phyloP scores from a whole-genome alignment of 1,140 invertebrate species.

The Melitaea cinxia region DNA sequence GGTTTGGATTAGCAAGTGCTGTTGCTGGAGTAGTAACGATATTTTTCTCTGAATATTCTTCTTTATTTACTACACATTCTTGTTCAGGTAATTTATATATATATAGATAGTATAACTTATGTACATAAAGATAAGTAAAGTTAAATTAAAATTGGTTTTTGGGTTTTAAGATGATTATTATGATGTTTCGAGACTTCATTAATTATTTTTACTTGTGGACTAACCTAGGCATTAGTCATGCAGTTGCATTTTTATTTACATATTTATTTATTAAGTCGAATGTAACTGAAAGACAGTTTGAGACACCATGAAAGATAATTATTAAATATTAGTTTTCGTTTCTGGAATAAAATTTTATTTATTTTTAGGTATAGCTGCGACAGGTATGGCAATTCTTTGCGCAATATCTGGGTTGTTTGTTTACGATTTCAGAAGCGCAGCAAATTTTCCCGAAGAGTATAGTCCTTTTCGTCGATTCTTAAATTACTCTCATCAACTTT shows the following conservation, averaged over 20 bases:
- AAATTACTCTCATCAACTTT: conserved; percentile 34
- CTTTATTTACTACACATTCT: conserved; percentile 17
- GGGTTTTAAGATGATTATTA: too few relatives aligned
- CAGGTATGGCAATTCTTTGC: conserved; percentile 20
- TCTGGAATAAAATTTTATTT: not conserved
- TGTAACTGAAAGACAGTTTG: too few relatives aligned
- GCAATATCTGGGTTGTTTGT: conserved; percentile 24
- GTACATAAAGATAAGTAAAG: too few relatives aligned
- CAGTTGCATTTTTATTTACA: too few relatives aligned
- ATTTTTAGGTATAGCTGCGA: conserved; percentile 35
- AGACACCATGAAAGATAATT: too few relatives aligned
- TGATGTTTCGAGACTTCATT: too few relatives aligned
- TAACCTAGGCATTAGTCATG: too few relatives aligned
- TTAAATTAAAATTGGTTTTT: too few relatives aligned
- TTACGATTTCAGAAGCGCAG: conserved; percentile 4
- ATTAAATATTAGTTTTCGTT: not conserved
- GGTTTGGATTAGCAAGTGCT: conserved; percentile 30
- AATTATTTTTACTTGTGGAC: too few relatives aligned
- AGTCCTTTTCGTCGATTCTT: not conserved
- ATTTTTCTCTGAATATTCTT: conserved; percentile 12
- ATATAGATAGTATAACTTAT: too few relatives aligned
- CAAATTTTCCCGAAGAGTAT: not conserved
- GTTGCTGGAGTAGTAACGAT: conserved; percentile 19
- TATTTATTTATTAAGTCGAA: too few relatives aligned
- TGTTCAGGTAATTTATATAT: too few relatives aligned